These are phyloP conservation scores for Fabriciana adippe DNA, from an alignment of 2,888 invertebrate species.

Conservation along the genomic window DNA sequence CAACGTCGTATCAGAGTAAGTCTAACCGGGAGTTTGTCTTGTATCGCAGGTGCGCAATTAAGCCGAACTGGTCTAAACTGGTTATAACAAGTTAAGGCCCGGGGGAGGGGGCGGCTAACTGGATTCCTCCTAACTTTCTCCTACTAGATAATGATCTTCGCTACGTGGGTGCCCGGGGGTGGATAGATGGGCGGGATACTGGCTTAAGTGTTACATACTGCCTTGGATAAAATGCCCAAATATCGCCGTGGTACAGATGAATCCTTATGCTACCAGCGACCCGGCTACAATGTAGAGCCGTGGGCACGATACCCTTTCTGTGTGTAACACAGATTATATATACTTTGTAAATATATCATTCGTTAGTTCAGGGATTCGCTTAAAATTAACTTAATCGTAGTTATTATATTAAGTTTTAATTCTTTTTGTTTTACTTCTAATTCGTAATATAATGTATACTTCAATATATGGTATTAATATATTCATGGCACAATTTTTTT, in stretches of 20 bases:
- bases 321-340: too few species aligned
- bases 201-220: constrained; percentile 49
- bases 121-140: constrained; percentile 79
- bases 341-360: too few species aligned
- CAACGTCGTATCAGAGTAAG: constrained; percentile 43
- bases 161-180: constrained; percentile 67
- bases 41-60: constrained; percentile 76
- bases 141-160: constrained; percentile 79
- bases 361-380: too few species aligned
- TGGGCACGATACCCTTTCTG: too few species aligned
- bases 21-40: constrained; percentile 64
- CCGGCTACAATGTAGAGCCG: not conserved
- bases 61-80: constrained; percentile 75
- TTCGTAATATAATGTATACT: too few species aligned
- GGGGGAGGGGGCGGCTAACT: constrained; percentile 63
- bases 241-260: not conserved
- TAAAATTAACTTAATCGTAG: too few species aligned
- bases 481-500: too few species aligned
- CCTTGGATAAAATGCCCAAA: constrained; percentile 21
- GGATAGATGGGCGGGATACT: constrained; percentile 43
- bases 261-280: constrained; percentile 7
- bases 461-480: too few species aligned
- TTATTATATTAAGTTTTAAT: too few species aligned
- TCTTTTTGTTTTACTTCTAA: too few species aligned
- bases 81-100: constrained; percentile 77